Evolutionary conservation across 2,888 invertebrate genomes (phyloP).

Genomic region (Pteria penguin): DNA sequence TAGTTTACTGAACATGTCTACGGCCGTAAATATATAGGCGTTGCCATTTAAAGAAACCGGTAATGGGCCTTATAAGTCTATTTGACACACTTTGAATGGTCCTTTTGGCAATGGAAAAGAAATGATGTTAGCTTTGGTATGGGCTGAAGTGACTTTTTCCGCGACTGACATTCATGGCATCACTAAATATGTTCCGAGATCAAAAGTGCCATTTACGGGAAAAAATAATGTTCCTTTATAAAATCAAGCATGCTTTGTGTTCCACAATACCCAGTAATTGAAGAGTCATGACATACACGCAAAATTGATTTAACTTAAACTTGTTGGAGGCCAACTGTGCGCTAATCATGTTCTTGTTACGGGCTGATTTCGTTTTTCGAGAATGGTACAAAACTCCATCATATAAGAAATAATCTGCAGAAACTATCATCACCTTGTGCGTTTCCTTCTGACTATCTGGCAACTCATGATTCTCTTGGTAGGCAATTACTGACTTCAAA

Average conservation of each 20-base stretch:
- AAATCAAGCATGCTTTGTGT: neutral
- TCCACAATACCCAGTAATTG: neutral
- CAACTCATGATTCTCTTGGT: neutral
- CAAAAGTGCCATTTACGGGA: neutral
- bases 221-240: neutral
- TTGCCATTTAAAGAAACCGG: neutral
- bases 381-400: neutral
- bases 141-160: no score
- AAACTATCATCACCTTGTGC: neutral
- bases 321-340: neutral
- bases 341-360: neutral
- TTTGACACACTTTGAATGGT: no score
- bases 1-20: neutral
- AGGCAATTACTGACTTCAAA: neutral
- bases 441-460: neutral
- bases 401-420: neutral
- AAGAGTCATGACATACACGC: neutral
- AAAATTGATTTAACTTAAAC: no score
- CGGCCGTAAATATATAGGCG: conserved; percentile 1
- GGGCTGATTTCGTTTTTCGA: neutral
- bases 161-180: neutral
- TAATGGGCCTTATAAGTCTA: no score
- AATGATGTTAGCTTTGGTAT: no score
- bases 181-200: neutral
- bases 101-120: no score